Evolutionary conservation across 2,797 vertebrate species (phyloP), one percentile per base, ranked within the genome.

Genomic region (Uromys caudimaculatus): DNA sequence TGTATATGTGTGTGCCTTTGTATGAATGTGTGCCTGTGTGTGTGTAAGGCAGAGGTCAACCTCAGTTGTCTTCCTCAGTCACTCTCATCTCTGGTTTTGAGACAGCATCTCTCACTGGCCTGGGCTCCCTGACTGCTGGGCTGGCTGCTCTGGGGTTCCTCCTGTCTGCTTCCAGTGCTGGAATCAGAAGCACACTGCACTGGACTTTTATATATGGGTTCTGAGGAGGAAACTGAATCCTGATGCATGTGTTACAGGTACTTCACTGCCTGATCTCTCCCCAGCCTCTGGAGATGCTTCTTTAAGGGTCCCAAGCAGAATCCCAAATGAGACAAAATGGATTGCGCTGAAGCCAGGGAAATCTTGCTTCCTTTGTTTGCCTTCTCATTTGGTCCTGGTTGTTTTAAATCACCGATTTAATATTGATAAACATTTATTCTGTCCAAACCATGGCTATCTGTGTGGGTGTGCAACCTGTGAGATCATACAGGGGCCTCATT

Each of bases 351-450:
- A 69, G 62, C 8, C 12, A 4, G 71, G 3, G 4, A 3, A 5
- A 19, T 27, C 4, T 17, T 14, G 52, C 16, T 78, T 21, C 23
- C 23, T 47, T 60, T 35, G 35, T 23, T 35, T 73, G 35, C 54
- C 27, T 78, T 78, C 69, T 79, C 56, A 27, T 58, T 58, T 56
- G 73, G 67, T 6, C 35, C 44, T 9, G 9, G 29, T 47, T 47
- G 27, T 64, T 73, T 60, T 3, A 17, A 77, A n/a, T 60, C 73
- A 60, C 1, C 13, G 76, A 38, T 71, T 75, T 78, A 79, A 38
- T 29, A 62, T 35, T 54, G 62, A 77, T 58, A 60, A 96, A n/a
- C 47, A 38, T 75, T 77, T 88, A 47, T 95, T 91, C 67, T 38
- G 44, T 0, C 11, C 27, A 81, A 71, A 47, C 52, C 69, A 3